Base-by-base conservation (phyloP, 2,888 invertebrate genomes). In the Pharmacophagus antenor region DNA sequence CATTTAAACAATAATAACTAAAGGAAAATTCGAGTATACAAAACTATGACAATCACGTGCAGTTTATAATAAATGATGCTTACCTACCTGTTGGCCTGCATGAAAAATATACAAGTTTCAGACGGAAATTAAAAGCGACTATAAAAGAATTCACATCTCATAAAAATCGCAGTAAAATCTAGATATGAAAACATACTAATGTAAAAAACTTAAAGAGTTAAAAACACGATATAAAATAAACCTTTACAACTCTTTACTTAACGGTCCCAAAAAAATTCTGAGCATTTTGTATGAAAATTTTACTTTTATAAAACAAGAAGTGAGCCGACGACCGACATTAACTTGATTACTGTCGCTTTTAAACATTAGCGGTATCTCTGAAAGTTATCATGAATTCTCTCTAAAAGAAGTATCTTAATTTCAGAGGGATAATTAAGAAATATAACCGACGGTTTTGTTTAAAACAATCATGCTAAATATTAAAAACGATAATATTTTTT, bases 321-420 rank as follows among this genome's bases (percentile, higher is more conserved):
- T 52, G 22, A 27, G 51, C 58, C 27, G 57, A 46, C 51, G 57
- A 27, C 51, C 22, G 22, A 46, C 58, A 52, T 58, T 58, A 58
- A 47, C 44, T 50, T 58, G 51, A 58, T 52, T 58, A 47, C 51
- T 37, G 46, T 51, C 37, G 44, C 46, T 37, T 51, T 56, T 41
- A 48, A 49, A 56, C 42, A 57, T 57, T 57, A 50, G 57, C 57
- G 57, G 44, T 57, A 57, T 57, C 57, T 51, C 50, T 31, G 27
- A 42, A 46, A 23, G n/a, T 37, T 37, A 37, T 37, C 37, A 4
- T 5, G n/a, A 15, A 37, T n/a, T 3, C n/a, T n/a, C 37, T 37
- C n/a, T 37, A n/a, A n/a, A 37, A 27, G 27, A 44, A 44, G 44
- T 18, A 17, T 44, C 7, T 18, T 44, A 8, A 44, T 20, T 44